Percentiles rank a stretch among this genome's conserved stretches.
phyloP scores from a whole-genome alignment of 2,113 vertebrate species.

The Serranochromis macrocephalus region DNA sequence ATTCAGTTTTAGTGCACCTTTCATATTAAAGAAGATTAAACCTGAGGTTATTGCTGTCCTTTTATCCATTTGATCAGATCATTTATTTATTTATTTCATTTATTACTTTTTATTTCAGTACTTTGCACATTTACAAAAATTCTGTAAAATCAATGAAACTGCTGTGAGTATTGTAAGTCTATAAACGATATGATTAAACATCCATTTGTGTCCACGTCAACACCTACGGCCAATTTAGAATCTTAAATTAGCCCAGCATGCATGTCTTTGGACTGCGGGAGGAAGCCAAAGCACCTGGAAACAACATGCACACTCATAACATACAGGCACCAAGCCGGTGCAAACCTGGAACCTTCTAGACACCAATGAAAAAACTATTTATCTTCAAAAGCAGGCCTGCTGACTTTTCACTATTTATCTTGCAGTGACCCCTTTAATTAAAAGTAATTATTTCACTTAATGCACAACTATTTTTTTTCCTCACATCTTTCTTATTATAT shows the following conservation, averaged over 20 bases:
- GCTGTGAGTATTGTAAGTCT: background rate
- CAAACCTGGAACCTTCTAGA: background rate
- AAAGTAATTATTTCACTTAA: background rate
- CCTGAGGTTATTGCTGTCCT: background rate
- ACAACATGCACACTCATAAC: background rate
- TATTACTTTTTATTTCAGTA: background rate
- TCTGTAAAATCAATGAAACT: background rate
- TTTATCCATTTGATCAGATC: background rate
- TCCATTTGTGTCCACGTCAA: background rate
- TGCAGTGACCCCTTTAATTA: background rate
- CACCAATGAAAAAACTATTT: background rate
- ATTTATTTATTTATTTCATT: background rate
- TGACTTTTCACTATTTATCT: background rate
- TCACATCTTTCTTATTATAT: background rate
- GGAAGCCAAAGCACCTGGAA: background rate
- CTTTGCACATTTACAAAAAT: background rate
- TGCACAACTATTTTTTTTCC: background rate
- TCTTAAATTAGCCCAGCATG: background rate
- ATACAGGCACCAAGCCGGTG: background rate
- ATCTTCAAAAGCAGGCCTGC: background rate
- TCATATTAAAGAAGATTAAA: background rate
- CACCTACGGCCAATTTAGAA: background rate
- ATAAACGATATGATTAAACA: background rate
- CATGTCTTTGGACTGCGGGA: background rate
- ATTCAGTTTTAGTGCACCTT: background rate